phyloP scores from a whole-genome alignment of 35 echinoderm and acorn worm species.

The Chiridota heheva region DNA sequence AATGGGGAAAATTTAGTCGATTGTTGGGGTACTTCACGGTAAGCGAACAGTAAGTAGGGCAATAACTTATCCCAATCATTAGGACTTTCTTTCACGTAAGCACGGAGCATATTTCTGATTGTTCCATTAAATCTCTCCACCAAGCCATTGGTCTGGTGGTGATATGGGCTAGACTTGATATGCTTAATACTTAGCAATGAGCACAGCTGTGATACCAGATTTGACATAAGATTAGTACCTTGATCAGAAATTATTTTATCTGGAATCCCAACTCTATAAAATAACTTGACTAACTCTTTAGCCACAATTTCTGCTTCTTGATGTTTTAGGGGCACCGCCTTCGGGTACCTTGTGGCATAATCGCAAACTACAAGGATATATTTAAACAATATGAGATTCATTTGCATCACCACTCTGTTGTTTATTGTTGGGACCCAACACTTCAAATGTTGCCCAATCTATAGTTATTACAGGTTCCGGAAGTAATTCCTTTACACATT shows the following conservation, averaged over 20 bases:
- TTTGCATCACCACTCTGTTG: too few species aligned
- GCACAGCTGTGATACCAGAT: conserved; percentile 17
- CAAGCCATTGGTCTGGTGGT: conserved; percentile 42
- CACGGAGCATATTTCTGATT: conserved; percentile 45
- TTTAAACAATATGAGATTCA: too few species aligned
- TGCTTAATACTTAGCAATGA: too few species aligned
- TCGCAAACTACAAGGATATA: conserved; percentile 34
- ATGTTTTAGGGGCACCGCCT: conserved; percentile 21
- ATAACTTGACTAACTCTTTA: conserved; percentile 21
- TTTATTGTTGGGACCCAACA: too few species aligned
- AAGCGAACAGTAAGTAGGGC: conserved; percentile 58
- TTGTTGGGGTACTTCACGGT: conserved; percentile 44
- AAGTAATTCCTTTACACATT: too few species aligned
- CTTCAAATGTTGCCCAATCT: too few species aligned
- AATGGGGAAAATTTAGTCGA: conserved; percentile 30
- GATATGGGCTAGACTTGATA: conserved; percentile 38
- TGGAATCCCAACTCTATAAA: conserved; percentile 27
- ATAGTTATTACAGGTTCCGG: too few species aligned
- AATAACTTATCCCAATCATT: conserved; percentile 60
- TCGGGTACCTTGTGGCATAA: conserved; percentile 43
- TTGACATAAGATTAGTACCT: conserved; percentile 31
- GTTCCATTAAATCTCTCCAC: conserved; percentile 61
- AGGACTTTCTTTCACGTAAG: not conserved
- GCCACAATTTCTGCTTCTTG: conserved; percentile 33
- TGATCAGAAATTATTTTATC: conserved; percentile 28